Percentiles rank a stretch among this genome's conserved stretches.
Evolutionary conservation across 2,888 invertebrate species (phyloP).

Genomic region (Drosophila prostipennis): DNA sequence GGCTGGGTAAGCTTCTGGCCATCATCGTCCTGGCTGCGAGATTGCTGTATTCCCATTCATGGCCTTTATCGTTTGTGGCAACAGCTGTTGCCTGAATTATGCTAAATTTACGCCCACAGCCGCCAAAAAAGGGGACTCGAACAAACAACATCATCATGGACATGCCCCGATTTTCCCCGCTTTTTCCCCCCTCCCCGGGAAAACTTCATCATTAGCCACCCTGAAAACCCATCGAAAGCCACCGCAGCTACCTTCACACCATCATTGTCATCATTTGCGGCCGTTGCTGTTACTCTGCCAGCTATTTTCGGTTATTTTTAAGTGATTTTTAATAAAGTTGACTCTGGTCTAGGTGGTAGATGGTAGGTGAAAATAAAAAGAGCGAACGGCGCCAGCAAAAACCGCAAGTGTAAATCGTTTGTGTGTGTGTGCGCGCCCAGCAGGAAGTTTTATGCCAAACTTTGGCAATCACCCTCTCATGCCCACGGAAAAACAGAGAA

Average conservation of each 20-base stretch:
- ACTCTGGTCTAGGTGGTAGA: conserved; percentile 33
- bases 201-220: conserved; percentile 15
- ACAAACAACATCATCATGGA: conserved; percentile 43
- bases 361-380: conserved; percentile 5
- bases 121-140: conserved; percentile 37
- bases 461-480: conserved; percentile 42
- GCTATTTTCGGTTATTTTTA: conserved; percentile 76
- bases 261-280: conserved; percentile 43
- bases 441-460: conserved; percentile 58
- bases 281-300: conserved; percentile 45
- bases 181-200: not conserved
- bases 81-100: conserved; percentile 79
- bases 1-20: conserved; percentile 51
- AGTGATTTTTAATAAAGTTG: conserved; percentile 79
- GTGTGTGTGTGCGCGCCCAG: conserved; percentile 15
- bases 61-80: conserved; percentile 79
- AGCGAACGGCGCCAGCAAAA: conserved; percentile 3
- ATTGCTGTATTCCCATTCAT: conserved; percentile 71
- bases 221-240: conserved; percentile 23
- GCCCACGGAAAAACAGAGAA: conserved; percentile 23
- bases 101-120: conserved; percentile 73
- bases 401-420: conserved; percentile 46
- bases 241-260: conserved; percentile 19
- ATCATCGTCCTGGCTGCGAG: conserved; percentile 31
- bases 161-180: not conserved